Conservation (phyloP, 2,888 invertebrate species). For the Agapostemon virescens region DNA sequence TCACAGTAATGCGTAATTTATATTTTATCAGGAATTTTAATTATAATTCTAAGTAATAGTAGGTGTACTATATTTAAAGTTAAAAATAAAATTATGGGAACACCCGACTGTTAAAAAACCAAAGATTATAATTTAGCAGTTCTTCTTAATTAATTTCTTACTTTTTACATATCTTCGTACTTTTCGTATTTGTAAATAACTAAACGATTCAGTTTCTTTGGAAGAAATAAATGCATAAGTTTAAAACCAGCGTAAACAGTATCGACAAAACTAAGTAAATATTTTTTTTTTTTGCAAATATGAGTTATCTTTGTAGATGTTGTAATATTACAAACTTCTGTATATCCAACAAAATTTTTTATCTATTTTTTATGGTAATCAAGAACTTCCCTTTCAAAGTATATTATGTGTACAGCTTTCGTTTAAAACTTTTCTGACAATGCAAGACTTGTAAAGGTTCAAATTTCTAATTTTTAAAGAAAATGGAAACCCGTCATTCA, state of each 20-base stretch:
- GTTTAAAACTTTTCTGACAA: not conserved
- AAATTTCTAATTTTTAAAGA: not conserved
- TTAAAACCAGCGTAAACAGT: not conserved
- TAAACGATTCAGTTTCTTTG: not conserved
- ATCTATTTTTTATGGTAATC: not conserved
- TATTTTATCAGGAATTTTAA: not conserved
- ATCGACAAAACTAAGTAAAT: not conserved
- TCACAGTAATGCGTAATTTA: not conserved
- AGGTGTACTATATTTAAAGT: not conserved
- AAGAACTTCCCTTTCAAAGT: not conserved
- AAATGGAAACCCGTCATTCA: not conserved
- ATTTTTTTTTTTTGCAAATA: no score
- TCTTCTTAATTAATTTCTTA: not conserved
- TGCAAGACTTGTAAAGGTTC: not conserved
- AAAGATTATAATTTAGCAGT: not conserved
- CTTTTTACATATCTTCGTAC: not conserved
- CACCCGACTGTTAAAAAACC: not conserved
- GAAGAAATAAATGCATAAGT: not conserved
- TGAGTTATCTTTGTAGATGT: not conserved
- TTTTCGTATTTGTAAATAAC: not conserved
- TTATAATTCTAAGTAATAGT: not conserved
- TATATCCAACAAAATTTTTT: not conserved
- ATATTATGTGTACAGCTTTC: not conserved
- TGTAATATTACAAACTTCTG: not conserved
- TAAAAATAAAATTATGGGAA: not conserved